These are phyloP conservation scores for Ophion ellenae DNA, from an alignment of 2,888 invertebrate genomes.

Conservation along the genomic window DNA sequence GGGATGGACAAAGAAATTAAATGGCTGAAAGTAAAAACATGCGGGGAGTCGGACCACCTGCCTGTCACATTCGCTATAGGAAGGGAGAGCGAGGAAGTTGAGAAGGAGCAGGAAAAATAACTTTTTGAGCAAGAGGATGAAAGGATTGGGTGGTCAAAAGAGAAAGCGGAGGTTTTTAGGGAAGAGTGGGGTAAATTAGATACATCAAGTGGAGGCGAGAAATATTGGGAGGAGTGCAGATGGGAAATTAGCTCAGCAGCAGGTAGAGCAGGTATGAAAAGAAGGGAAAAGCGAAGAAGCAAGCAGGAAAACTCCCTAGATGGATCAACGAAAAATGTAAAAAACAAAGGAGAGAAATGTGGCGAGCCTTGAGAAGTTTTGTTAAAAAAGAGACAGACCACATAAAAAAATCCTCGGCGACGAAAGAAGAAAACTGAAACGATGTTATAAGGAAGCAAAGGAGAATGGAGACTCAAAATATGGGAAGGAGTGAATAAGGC, in stretches of 20 bases:
- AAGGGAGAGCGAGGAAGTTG: no score
- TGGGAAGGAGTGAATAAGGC: slow-evolving; percentile 34
- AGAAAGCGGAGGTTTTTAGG: no score
- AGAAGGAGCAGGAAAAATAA: slow-evolving; percentile 4
- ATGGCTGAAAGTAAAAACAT: no score
- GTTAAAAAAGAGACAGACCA: neutral
- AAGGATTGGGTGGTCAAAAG: no score
- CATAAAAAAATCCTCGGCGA: neutral
- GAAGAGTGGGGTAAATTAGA: no score
- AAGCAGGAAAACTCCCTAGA: neutral
- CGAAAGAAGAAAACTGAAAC: slow-evolving; percentile 4
- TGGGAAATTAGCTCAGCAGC: neutral
- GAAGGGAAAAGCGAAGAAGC: neutral
- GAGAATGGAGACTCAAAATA: slow-evolving; percentile 20
- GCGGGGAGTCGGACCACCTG: no score
- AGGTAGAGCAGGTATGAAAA: neutral
- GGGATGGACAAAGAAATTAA: no score
- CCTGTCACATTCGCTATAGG: no score
- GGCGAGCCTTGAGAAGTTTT: slow-evolving; percentile 9
- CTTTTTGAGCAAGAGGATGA: no score
- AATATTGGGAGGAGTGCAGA: neutral
- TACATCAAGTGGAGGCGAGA: no score
- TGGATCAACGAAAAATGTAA: slow-evolving; percentile 34
- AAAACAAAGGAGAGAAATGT: slow-evolving; percentile 14
- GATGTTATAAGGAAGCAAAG: slow-evolving; percentile 22